Conservation (phyloP, 1,140 invertebrate genomes). For the Amphibalanus amphitrite region DNA sequence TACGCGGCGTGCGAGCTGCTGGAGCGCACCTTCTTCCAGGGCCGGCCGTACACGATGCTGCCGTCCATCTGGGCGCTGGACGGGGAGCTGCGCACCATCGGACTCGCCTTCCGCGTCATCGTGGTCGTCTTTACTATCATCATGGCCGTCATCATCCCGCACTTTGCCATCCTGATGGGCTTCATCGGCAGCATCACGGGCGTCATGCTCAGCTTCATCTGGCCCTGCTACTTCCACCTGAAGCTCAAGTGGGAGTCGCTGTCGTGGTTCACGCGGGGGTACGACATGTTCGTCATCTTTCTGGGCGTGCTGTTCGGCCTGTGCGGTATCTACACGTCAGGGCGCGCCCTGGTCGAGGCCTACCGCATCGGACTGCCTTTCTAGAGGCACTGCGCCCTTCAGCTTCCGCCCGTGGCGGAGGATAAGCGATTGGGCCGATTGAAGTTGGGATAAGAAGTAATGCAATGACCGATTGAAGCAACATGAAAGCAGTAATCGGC, state of each 20-base stretch:
- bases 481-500: no score
- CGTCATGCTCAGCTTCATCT: constrained; percentile 95
- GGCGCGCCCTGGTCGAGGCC: constrained; percentile 70
- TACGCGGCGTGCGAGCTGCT: constrained; percentile 92
- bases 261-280: constrained; percentile 52
- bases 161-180: constrained; percentile 96
- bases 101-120: constrained; percentile 67
- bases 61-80: constrained; percentile 84
- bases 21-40: constrained; percentile 82
- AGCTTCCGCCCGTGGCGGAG: neutral
- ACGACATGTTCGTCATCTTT: constrained; percentile 83
- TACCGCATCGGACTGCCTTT: constrained; percentile 81
- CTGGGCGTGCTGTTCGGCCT: constrained; percentile 75
- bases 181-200: constrained; percentile 97
- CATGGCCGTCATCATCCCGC: constrained; percentile 93
- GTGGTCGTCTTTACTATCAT: constrained; percentile 84
- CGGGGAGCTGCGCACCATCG: constrained; percentile 86
- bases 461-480: no score
- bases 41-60: constrained; percentile 62
- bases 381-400: constrained; percentile 31
- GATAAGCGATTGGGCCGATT: no score
- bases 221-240: constrained; percentile 95
- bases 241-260: constrained; percentile 72
- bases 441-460: no score
- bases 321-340: constrained; percentile 89